Evolutionary conservation across 2,113 vertebrate genomes (phyloP), one percentile per base, ranked within the genome.

Genomic region (Empidonax alnorum): DNA sequence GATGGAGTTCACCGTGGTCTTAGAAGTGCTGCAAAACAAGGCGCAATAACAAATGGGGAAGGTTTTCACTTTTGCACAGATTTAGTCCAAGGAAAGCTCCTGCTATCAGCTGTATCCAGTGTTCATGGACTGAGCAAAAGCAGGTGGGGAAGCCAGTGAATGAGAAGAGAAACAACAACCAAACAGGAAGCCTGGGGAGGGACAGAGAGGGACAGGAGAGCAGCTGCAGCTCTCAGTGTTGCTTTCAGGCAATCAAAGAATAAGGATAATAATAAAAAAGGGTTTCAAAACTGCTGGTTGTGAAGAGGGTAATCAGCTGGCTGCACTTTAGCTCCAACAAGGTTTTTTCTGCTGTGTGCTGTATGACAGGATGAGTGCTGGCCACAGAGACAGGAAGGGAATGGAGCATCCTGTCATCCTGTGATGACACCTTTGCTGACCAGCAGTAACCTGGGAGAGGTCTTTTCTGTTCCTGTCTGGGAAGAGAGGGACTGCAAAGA

Each of bases 221-320:
- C 63, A 78, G 80, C 89, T 93, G 92, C 76, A 84, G 61, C 55
- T 69, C 78, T 21, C 22, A 33, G 24, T 4, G 11, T 8, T 71
- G 68, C 69, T 86, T 92, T 67, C 80, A 85, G 86, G 46, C 52
- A 85, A 42, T 33, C 37, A 42, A 73, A 94, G 72, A 59, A 59
- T 12, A 67, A 63, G 24, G 21, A 35, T 55, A 88, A 83, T 9
- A 81, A 68, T 19, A 71, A 88, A 90, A 3, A 33, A 41, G 39
- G 16, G 14, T 81, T 96, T 83, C 55, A 59, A 28, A 89, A 44
- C n/a, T 33, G 33, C 75, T 55, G 47, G 58, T 55, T 94, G 72
- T n/a, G 50, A 75, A 76, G 53, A 42, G 4, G 17, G 35, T 12
- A 50, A 77, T 77, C 58, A 66, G n/a, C 89, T 55, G 76, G 41